Evolutionary conservation across 2,888 invertebrate genomes (phyloP).

Genomic region (Acleris literana): DNA sequence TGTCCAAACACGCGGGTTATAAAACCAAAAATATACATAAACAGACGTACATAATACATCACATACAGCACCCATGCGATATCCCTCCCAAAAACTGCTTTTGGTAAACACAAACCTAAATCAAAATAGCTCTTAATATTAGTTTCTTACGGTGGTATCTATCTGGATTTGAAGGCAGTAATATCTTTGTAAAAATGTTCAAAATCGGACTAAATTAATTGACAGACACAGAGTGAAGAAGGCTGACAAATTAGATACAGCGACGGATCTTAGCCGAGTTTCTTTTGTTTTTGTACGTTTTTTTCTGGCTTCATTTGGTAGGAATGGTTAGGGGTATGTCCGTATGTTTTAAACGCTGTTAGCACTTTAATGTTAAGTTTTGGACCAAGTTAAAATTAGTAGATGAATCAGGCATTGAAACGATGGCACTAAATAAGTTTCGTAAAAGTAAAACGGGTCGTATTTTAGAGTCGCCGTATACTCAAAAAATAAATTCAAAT

Average conservation of each 20-base stretch:
- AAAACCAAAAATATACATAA: conserved; percentile 61
- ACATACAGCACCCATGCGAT: conserved; percentile 62
- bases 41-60: conserved; percentile 70
- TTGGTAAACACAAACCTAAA: conserved; percentile 24
- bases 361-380: neutral
- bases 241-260: conserved; percentile 77
- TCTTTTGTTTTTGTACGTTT: conserved; percentile 36
- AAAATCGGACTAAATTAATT: conserved; percentile 77
- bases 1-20: conserved; percentile 73
- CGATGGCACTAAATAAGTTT: no score
- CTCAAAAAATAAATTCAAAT: no score
- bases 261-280: conserved; percentile 65
- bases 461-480: no score
- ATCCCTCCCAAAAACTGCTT: conserved; percentile 40
- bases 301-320: conserved; percentile 15
- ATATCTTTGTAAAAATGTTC: conserved; percentile 46
- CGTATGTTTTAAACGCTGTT: neutral
- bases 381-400: neutral
- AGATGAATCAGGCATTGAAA: neutral
- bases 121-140: conserved; percentile 33
- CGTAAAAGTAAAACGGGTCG: no score
- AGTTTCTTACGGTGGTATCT: neutral
- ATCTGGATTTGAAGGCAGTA: neutral
- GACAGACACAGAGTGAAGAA: conserved; percentile 60
- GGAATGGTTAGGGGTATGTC: neutral